Evolutionary conservation across 2,888 invertebrate genomes (phyloP).

Genomic region (Drosophila bunnanda): DNA sequence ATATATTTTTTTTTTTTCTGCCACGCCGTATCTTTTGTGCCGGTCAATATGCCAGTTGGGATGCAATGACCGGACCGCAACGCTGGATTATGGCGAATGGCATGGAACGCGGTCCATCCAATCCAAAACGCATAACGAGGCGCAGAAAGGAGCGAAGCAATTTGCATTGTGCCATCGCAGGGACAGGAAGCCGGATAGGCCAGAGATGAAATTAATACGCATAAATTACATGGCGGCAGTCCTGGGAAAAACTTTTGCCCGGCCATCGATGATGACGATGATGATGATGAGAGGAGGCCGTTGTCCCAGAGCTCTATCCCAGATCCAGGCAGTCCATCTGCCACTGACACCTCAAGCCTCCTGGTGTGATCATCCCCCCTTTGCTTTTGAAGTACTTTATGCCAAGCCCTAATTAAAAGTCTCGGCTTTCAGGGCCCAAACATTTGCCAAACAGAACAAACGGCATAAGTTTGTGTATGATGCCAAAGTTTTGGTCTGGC

Average conservation of each 20-base stretch:
- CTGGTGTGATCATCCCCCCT: constrained; percentile 15
- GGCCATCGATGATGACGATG: constrained; percentile 2
- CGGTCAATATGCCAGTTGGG: constrained; percentile 30
- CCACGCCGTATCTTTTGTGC: constrained; percentile 68
- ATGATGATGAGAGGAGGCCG: neutral
- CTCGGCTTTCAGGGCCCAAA: constrained; percentile 16
- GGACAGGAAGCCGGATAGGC: constrained; percentile 78
- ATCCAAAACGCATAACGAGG: constrained; percentile 58
- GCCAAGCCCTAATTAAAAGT: constrained; percentile 29
- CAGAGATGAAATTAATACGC: constrained; percentile 77
- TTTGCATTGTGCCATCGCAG: constrained; percentile 54
- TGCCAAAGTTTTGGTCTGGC: constrained; percentile 18
- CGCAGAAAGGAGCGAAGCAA: constrained; percentile 45
- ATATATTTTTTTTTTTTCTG: constrained; percentile 1
- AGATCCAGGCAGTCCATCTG: constrained; percentile 10
- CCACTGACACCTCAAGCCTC: constrained; percentile 23
- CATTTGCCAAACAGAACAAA: constrained; percentile 22
- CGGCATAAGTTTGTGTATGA: constrained; percentile 25
- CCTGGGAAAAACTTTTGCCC: constrained; percentile 54
- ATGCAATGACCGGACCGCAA: constrained; percentile 35
- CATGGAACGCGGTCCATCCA: constrained; percentile 22
- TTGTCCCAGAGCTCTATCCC: neutral
- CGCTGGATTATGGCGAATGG: constrained; percentile 13
- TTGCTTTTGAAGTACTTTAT: constrained; percentile 8
- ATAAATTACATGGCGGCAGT: constrained; percentile 67